Evolutionary conservation across 2,888 invertebrate genomes (phyloP).

Genomic region (Stictocephala bisonia): DNA sequence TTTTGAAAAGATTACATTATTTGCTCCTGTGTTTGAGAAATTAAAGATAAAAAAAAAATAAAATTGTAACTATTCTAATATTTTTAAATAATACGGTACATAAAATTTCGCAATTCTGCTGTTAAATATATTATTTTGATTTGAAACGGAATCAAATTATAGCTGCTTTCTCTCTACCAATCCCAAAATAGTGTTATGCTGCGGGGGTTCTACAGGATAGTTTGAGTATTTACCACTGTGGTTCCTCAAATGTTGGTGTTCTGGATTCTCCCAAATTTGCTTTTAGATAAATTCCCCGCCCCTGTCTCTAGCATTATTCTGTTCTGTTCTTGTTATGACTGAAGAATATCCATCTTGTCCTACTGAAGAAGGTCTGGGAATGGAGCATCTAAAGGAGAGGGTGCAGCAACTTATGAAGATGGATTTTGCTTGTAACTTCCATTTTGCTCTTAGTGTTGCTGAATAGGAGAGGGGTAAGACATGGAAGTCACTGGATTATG

Average conservation of each 20-base stretch:
- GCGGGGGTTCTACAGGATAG: constrained; percentile 8
- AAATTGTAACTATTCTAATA: too few species aligned
- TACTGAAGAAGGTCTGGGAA: constrained; percentile 71
- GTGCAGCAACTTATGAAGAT: constrained; percentile 68
- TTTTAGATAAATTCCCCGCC: constrained; percentile 37
- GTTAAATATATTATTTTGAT: constrained; percentile 75
- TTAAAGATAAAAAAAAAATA: too few species aligned
- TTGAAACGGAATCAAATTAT: constrained; percentile 74
- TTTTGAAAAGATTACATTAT: too few species aligned
- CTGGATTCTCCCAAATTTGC: constrained; percentile 32
- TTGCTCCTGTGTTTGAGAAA: too few species aligned
- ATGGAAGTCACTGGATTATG: constrained; percentile 84
- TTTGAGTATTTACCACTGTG: constrained; percentile 1
- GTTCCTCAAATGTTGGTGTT: constrained; percentile 15
- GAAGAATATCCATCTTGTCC: constrained; percentile 79
- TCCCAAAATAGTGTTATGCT: constrained; percentile 14
- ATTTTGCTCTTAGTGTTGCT: constrained; percentile 69
- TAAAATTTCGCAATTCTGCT: too few species aligned
- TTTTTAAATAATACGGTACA: too few species aligned
- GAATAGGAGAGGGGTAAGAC: constrained; percentile 72
- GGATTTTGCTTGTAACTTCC: constrained; percentile 61
- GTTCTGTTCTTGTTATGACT: constrained; percentile 78
- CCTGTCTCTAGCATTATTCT: constrained; percentile 36
- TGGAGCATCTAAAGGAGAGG: constrained; percentile 77
- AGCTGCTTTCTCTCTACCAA: constrained; percentile 63